Evolutionary conservation across 2,113 vertebrate species (phyloP), one percentile per base, ranked within the genome.

Genomic region (Spea multiplicata): DNA sequence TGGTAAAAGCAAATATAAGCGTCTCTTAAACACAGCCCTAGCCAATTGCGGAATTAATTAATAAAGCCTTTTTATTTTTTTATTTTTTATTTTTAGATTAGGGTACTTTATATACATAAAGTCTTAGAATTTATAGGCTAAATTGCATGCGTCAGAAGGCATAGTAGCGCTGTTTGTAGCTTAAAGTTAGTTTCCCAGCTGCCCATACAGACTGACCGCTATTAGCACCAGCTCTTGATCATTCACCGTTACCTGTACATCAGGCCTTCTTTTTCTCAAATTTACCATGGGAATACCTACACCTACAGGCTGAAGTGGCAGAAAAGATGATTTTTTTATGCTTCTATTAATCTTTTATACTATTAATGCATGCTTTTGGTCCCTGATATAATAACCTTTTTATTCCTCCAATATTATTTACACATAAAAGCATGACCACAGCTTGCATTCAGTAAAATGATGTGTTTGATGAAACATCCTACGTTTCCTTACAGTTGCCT

Each of bases 301-400:
- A 88, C 91, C 92, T 92, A 94, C 90, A 86, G 90, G 89, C 93
- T 94, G 83, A 90, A 90, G 91, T 86, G 86, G 91, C 82, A 91
- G 84, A 91, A 91, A 89, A 78, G 68, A 53, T 55, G 61, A 64
- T 64, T 64, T 64, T 8, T 64, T 17, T 30, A 30, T 64, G 6
- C 6, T 17, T 64, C 5, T 6, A 64, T 64, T 64, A 64, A 8
- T 16, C 61, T 17, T 30, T 30, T 30, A 30, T 30, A 30, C 30
- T 30, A 30, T 30, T 30, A 30, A 30, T 30, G 30, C 30, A 30
- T 30, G 30, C 30, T 30, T 30, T 30, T 30, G 30, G 30, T 30
- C 30, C 30, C 30, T 30, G 30, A 30, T 30, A 30, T 30, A 30
- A 30, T 30, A 30, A 30, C 30, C 30, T 30, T 30, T 30, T 30